Conservation (phyloP, 2,113 vertebrate genomes). For the Bubo scandiacus region DNA sequence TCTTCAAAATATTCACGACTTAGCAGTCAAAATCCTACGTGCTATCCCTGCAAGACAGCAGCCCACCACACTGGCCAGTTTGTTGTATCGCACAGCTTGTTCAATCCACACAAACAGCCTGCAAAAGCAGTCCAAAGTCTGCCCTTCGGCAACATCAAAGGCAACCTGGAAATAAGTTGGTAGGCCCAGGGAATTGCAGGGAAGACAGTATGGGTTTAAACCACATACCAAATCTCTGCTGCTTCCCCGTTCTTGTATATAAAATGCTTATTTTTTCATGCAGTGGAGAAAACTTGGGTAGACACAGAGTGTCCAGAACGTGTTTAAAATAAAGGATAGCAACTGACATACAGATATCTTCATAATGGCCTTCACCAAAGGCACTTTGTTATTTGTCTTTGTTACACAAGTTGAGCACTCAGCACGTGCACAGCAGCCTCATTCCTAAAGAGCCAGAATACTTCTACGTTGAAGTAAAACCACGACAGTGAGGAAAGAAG, state of each 20-base stretch:
- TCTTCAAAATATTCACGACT: neutral
- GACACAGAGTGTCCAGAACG: neutral
- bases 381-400: neutral
- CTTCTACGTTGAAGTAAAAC: neutral
- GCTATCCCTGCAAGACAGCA: neutral
- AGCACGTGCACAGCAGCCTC: rapidly evolving
- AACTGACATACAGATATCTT: neutral
- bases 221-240: neutral
- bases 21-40: neutral
- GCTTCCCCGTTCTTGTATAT: neutral
- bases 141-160: neutral
- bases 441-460: neutral
- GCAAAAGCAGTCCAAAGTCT: neutral
- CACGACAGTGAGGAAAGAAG: neutral
- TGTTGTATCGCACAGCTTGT: neutral
- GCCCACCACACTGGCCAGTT: neutral
- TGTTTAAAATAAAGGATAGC: neutral
- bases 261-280: neutral
- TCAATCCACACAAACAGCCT: neutral
- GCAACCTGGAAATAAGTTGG: neutral
- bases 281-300: neutral
- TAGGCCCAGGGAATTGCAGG: neutral
- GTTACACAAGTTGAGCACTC: neutral
- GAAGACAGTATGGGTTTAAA: neutral
- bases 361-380: neutral